phyloP scores from a whole-genome alignment of 2,113 vertebrate genomes.

The Falcunculus frontatus region DNA sequence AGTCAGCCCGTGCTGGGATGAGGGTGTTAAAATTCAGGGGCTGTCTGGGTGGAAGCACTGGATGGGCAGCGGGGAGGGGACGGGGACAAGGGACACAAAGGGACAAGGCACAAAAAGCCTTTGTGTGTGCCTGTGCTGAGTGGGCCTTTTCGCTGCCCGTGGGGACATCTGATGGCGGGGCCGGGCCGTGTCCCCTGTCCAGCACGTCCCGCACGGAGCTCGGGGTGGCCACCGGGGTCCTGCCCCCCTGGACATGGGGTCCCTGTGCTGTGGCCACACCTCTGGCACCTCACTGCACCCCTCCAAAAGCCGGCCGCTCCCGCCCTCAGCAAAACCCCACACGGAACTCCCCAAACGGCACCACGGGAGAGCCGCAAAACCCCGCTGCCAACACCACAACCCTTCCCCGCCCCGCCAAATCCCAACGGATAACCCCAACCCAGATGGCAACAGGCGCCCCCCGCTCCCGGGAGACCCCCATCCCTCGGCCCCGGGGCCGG shows the following conservation, averaged over 20 bases:
- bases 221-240: not conserved
- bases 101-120: constrained; percentile 44
- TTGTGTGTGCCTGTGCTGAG: constrained; percentile 35
- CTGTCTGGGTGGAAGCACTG: not conserved
- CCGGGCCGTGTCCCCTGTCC: not conserved
- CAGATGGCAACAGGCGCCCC: not conserved
- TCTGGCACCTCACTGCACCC: accelerated
- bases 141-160: not conserved
- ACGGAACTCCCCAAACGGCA: accelerated
- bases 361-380: accelerated
- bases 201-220: not conserved
- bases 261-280: accelerated
- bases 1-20: not conserved
- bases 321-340: accelerated
- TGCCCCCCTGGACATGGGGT: accelerated
- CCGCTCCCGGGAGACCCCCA: not conserved
- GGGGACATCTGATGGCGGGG: not conserved
- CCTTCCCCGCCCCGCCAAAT: accelerated
- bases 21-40: constrained; percentile 1
- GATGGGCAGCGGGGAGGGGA: not conserved
- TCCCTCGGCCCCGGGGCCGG: not conserved
- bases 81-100: constrained; percentile 25
- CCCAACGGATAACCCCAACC: accelerated
- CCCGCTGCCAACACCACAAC: accelerated
- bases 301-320: accelerated